Evolutionary conservation across 2,113 vertebrate genomes (phyloP).

Genomic region (Mus musculus): GRCm39 chr17:52529001-52529500

Average conservation of each 20-base stretch:
- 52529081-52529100: conserved; percentile 88
- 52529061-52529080: conserved; percentile 86
- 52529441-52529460: conserved; percentile 60
- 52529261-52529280: conserved; percentile 78
- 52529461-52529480: conserved; percentile 16
- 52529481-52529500: background rate
- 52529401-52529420: conserved; percentile 65
- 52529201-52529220: conserved; percentile 83
- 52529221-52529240: conserved; percentile 82
- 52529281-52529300: conserved; percentile 56
- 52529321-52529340: conserved; percentile 10
- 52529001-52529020: conserved; percentile 85
- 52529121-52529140: conserved; percentile 88
- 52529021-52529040: conserved; percentile 89
- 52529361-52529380: conserved; percentile 76
- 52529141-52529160: conserved; percentile 86
- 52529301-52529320: conserved; percentile 22
- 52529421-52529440: conserved; percentile 54
- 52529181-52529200: conserved; percentile 88
- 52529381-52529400: conserved; percentile 72
- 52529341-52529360: background rate
- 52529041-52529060: conserved; percentile 88
- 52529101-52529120: conserved; percentile 84
- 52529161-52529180: conserved; percentile 88
- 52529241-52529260: conserved; percentile 83